Base-by-base conservation (phyloP, 1,140 invertebrate species). In the Rhopalosiphum padi region DNA sequence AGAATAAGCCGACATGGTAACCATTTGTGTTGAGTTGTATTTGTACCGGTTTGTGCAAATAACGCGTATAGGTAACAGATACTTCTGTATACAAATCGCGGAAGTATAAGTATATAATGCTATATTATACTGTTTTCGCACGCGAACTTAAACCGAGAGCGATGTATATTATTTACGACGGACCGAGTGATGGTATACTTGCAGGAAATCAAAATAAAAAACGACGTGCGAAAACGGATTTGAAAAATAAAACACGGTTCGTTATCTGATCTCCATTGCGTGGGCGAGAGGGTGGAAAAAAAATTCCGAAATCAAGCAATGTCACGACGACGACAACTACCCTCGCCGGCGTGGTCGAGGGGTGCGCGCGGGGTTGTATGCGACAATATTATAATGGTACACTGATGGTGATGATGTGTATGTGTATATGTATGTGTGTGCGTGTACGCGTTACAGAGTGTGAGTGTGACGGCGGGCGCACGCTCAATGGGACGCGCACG, bases 1-100 rank as follows among this genome's bases (percentile, higher is more conserved):
- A 95, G 97, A 96, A 96, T 97, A 98, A 94, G 97, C 97, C 95
- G 97, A 97, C 97, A 98, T 98, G 48, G 91, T 93, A 93, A 93
- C 91, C 91, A 93, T 93, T 93, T 93, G 91, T 93, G 91, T 93
- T 93, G 91, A 93, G 91, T 93, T 85, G 48, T 85, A 51, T 83
- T 37, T 37, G 48, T 55, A 86, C 91, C 22, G 77, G 18, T 93
- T 51, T 37, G n/a, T 85, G 25, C 30, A 15, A 89, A 55, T 86
- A 86, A 86, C 30, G 60, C 48, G 48, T 51, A 51, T 51, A 51
- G 15, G 48, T 77, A n/a, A n/a, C n/a, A 77, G 1, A 15, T 60
- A 77, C 60, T 77, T 77, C 25, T 30, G 3, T n/a, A 18, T n/a
- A 35, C n/a, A 18, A 18, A n/a, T 77, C 60, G 60, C 60, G 60